Evolutionary conservation across 2,797 vertebrate genomes (phyloP).

Genomic region (Danio kyathit): DNA sequence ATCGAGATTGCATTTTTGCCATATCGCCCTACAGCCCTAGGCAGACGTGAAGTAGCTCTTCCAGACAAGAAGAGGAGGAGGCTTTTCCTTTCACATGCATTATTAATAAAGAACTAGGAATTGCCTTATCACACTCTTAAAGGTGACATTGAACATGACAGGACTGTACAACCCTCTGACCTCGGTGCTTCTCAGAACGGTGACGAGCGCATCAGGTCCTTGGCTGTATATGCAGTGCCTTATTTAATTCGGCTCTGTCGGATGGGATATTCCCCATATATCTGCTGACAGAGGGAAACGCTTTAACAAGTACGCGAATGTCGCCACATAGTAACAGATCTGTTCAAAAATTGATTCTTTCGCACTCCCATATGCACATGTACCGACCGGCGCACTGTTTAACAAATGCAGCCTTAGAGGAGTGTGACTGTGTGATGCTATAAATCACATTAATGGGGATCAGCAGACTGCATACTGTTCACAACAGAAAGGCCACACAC

Average conservation of each 20-base stretch:
- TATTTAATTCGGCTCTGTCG: conserved; percentile 16
- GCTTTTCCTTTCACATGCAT: conserved; percentile 43
- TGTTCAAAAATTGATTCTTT: conserved; percentile 38
- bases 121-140: conserved; percentile 55
- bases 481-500: conserved; percentile 53
- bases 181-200: conserved; percentile 21
- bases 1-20: too few species aligned
- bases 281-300: conserved; percentile 21
- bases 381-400: conserved; percentile 53
- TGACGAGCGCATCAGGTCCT: background rate
- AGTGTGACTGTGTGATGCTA: conserved; percentile 60
- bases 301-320: background rate
- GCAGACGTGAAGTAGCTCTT: background rate
- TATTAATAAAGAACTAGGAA: conserved; percentile 57
- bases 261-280: conserved; percentile 7
- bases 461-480: conserved; percentile 58
- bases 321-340: conserved; percentile 14
- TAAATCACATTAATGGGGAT: conserved; percentile 71
- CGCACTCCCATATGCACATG: conserved; percentile 28
- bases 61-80: background rate
- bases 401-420: conserved; percentile 58
- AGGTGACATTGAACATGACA: conserved; percentile 71
- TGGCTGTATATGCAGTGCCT: background rate
- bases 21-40: too few species aligned
- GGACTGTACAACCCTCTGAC: conserved; percentile 52